phyloP scores from a whole-genome alignment of 2,888 invertebrate genomes.

The Nasonia oneida region DNA sequence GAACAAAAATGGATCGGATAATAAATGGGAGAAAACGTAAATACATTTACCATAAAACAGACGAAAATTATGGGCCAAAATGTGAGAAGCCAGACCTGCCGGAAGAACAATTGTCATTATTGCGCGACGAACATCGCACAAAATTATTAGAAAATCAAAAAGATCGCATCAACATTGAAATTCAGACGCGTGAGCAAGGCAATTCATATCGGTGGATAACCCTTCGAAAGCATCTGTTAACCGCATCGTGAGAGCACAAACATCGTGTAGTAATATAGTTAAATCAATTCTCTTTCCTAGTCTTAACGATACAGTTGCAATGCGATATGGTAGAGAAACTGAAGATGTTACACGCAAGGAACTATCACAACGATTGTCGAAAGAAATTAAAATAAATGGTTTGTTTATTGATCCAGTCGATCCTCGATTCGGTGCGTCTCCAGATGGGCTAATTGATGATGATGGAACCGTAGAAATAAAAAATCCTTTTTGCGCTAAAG shows the following conservation, averaged over 20 bases:
- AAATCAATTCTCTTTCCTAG: slow-evolving; percentile 23
- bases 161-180: slow-evolving; percentile 6
- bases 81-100: slow-evolving; percentile 8
- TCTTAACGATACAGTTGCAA: not conserved
- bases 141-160: slow-evolving; percentile 13
- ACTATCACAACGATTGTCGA: slow-evolving; percentile 18
- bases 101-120: not conserved
- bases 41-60: not conserved
- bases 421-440: slow-evolving; percentile 59
- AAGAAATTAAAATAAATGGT: slow-evolving; percentile 52
- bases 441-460: slow-evolving; percentile 62
- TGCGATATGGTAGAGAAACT: slow-evolving; percentile 59
- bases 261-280: not conserved
- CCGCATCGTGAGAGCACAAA: not conserved
- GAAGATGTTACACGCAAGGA: slow-evolving; percentile 56
- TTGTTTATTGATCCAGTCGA: slow-evolving; percentile 60
- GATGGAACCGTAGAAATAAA: slow-evolving; percentile 64
- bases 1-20: not conserved
- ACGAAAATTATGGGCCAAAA: not conserved
- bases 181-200: not conserved
- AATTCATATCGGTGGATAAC: not conserved
- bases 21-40: not conserved
- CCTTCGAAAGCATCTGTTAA: not conserved
- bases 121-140: not conserved
- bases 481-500: slow-evolving; percentile 47